phyloP scores from a whole-genome alignment of 2,888 invertebrate species.

The Perizoma flavofasciatum region DNA sequence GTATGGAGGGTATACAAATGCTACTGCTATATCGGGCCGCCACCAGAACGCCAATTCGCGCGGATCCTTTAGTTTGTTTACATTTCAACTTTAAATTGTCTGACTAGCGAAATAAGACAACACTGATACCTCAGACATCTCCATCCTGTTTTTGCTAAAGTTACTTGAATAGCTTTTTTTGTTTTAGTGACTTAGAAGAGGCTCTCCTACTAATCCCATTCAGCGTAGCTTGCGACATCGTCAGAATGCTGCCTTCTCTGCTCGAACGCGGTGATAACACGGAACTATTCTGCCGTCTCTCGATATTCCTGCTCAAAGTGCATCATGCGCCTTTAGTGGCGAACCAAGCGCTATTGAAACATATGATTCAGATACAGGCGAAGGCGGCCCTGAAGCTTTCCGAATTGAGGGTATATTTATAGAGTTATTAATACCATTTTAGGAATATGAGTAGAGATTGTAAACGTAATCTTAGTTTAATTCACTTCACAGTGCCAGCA shows the following conservation, averaged over 20 bases:
- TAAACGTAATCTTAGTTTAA: no score
- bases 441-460: no score
- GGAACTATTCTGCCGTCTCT: constrained; percentile 90
- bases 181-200: constrained; percentile 94
- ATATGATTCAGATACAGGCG: constrained; percentile 86
- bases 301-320: constrained; percentile 89
- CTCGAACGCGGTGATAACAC: constrained; percentile 87
- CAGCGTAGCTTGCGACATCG: constrained; percentile 89
- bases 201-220: constrained; percentile 94
- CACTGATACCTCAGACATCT: no score
- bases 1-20: no score
- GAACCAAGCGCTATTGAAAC: constrained; percentile 86
- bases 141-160: no score
- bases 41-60: no score
- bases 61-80: no score
- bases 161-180: neutral
- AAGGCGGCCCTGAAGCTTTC: constrained; percentile 82
- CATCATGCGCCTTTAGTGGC: constrained; percentile 92
- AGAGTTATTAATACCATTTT: neutral
- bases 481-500: no score
- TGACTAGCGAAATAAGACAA: no score
- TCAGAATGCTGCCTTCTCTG: constrained; percentile 88
- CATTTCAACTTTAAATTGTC: no score
- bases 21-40: no score
- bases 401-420: constrained; percentile 83